Percentiles rank a stretch among this genome's conserved stretches.
Evolutionary conservation across 1,140 invertebrate genomes (phyloP).

Genomic region (Paraescarpia echinospica): DNA sequence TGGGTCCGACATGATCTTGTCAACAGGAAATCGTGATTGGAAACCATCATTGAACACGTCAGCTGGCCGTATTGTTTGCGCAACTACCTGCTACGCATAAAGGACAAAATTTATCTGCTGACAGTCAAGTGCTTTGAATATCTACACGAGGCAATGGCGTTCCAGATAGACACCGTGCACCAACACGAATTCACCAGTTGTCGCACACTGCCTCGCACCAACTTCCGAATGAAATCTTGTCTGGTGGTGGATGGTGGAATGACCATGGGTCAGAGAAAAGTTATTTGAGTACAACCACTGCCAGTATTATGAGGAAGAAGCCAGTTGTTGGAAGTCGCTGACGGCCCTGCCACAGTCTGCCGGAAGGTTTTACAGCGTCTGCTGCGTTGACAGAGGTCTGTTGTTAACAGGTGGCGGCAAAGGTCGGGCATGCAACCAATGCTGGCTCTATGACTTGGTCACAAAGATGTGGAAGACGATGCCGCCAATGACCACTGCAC

Average conservation of each 20-base stretch:
- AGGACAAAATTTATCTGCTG: background rate
- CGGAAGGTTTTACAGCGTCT: constrained; percentile 3
- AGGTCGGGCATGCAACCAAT: background rate
- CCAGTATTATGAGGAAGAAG: constrained; percentile 16
- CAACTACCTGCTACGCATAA: background rate
- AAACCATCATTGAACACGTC: background rate
- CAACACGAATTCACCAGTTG: background rate
- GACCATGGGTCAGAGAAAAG: background rate
- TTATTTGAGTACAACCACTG: constrained; percentile 11
- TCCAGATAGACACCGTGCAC: background rate
- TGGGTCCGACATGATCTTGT: background rate
- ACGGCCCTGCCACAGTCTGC: constrained; percentile 12
- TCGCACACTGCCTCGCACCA: background rate
- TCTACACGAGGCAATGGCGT: background rate
- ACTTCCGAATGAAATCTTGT: background rate
- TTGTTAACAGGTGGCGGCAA: background rate
- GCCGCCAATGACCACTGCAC: background rate
- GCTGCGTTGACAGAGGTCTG: background rate
- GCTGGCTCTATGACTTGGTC: constrained; percentile 6
- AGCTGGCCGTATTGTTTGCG: constrained; percentile 17
- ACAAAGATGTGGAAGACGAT: constrained; percentile 13
- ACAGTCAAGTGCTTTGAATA: background rate
- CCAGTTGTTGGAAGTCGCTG: background rate
- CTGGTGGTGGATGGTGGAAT: background rate
- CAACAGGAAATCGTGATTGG: background rate